Percentiles rank a stretch among this genome's conserved stretches.
Evolutionary conservation across 2,888 invertebrate genomes (phyloP).

Genomic region (Pristionchus arcanus): DNA sequence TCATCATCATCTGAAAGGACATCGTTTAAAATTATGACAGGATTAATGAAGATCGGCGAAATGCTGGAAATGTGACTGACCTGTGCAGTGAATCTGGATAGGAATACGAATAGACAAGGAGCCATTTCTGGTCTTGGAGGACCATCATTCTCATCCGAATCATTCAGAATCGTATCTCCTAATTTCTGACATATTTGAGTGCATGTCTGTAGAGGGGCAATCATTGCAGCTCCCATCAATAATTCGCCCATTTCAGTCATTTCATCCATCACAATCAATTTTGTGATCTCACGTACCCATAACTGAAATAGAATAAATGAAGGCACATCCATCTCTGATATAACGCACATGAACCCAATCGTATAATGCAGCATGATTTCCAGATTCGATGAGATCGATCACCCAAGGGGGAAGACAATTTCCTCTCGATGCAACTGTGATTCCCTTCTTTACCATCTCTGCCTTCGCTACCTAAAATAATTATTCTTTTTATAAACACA

Average conservation of each 20-base stretch:
- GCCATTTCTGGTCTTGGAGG: background rate
- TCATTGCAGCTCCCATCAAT: constrained; percentile 26
- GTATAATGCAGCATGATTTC: background rate
- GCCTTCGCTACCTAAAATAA: constrained; percentile 6
- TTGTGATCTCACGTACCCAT: background rate
- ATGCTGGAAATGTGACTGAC: background rate
- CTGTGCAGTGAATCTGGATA: background rate
- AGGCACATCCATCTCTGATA: background rate
- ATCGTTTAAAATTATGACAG: no score
- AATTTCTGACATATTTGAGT: background rate
- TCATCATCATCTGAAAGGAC: background rate
- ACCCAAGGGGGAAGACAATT: background rate
- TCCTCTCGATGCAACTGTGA: background rate
- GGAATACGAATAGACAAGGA: constrained; percentile 28
- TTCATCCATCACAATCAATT: background rate
- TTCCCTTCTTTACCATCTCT: constrained; percentile 12
- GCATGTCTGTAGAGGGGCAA: background rate
- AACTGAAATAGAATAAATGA: background rate
- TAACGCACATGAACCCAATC: background rate
- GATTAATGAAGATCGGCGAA: no score
- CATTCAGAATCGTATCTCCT: background rate
- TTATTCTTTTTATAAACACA: background rate
- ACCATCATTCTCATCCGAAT: background rate
- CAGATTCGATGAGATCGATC: background rate
- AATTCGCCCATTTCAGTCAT: background rate